Percentiles rank a stretch among this genome's conserved stretches.
These are phyloP conservation scores for Coreoperca whiteheadi DNA, from an alignment of 2,113 vertebrate genomes.

Conservation along the genomic window DNA sequence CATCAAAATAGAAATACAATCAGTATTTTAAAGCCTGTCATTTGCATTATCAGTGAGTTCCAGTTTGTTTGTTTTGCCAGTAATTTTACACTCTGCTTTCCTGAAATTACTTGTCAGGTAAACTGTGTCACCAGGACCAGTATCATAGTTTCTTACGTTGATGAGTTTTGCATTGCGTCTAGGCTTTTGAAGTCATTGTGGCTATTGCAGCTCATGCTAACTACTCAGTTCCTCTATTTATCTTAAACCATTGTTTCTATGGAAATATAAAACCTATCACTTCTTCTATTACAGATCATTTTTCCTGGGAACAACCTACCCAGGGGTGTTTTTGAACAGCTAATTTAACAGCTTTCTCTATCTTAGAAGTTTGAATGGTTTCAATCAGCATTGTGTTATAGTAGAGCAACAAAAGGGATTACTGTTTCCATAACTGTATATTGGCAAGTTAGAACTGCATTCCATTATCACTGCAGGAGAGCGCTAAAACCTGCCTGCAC, in stretches of 20 bases:
- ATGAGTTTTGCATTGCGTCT: slow-evolving; percentile 4
- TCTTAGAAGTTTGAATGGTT: neutral
- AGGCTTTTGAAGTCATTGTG: neutral
- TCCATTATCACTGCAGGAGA: slow-evolving; percentile 47
- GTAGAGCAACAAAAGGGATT: slow-evolving; percentile 20
- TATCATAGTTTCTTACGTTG: neutral
- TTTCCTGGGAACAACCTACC: neutral
- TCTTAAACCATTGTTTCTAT: neutral
- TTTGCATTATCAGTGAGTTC: neutral
- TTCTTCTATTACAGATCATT: neutral
- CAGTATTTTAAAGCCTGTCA: neutral
- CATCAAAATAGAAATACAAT: neutral
- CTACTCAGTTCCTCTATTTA: slow-evolving; percentile 25
- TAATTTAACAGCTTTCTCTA: neutral
- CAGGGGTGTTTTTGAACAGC: neutral
- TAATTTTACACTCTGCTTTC: neutral
- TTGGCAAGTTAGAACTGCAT: slow-evolving; percentile 7
- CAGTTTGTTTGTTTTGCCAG: neutral
- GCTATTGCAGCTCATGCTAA: neutral
- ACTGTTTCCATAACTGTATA: neutral
- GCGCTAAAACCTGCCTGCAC: slow-evolving; percentile 25
- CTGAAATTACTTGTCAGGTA: neutral
- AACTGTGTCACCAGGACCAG: neutral
- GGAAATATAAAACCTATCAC: neutral
- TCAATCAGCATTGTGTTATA: neutral